Evolutionary conservation across 1,140 invertebrate species (phyloP), one percentile per base, ranked within the genome.

Genomic region (Brachionus rotundiformis): DNA sequence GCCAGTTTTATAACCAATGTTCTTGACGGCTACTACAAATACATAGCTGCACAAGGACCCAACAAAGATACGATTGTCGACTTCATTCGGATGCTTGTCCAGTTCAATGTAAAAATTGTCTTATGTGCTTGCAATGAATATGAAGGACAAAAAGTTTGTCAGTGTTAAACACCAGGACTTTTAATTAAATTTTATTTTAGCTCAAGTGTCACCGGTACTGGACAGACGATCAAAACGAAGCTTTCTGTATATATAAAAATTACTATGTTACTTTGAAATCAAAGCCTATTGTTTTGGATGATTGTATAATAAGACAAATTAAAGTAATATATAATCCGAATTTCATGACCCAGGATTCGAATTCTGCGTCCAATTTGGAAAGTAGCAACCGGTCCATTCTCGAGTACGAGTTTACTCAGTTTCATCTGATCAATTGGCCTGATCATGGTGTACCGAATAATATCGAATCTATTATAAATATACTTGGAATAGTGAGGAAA

Each of bases 241-340:
- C 33, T 36, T 79, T 92, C 83, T 88, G 90, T 25, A 39, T 63
- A 23, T 27, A 59, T 7, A 54, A 79, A 79, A 79, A 73, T 73
- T 73, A 73, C 44, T 59, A 27, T 39, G 76, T 79, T 29, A 31
- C 25, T 36, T 39, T 81, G 13, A 68, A 65, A 47, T 63, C 36
- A 4, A 47, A 65, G 16, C 79, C 54, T 41, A 65, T 63, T 36
- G 47, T 49, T 29, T 39, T 63, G 41, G 54, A 63, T 41, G 54
- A 68, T 29, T 81, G 54, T 33, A 65, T 81, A 39, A 63, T 81
- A 10, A 33, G 54, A 31, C 13, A 81, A 39, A 39, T 81, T 31
- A 63, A 47, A 47, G 47, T 77, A 36, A 54, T 54, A 29, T 77
- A 54, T 54, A 63, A 44, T 65, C 29, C 49, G 11, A 59, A 10